Evolutionary conservation across 2,888 invertebrate genomes (phyloP).

Genomic region (Caenorhabditis panamensis): DNA sequence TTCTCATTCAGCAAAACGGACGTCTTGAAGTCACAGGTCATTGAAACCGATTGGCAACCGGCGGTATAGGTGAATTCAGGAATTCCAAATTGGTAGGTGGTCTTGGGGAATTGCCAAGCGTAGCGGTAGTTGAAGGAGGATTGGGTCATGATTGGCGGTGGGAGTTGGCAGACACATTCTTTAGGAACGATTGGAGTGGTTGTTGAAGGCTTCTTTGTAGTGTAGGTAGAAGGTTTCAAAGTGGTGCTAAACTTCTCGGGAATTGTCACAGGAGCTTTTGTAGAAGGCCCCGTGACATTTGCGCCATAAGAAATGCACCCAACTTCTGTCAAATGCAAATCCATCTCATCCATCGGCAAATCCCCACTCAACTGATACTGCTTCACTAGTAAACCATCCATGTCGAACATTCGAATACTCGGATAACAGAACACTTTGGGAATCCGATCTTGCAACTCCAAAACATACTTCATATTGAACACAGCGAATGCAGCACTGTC

Average conservation of each 20-base stretch:
- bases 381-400: neutral
- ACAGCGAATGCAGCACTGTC: conserved; percentile 19
- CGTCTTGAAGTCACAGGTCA: conserved; percentile 14
- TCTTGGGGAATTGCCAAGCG: conserved; percentile 30
- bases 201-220: too few relatives aligned
- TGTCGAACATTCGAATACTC: conserved; percentile 29
- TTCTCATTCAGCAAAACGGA: neutral
- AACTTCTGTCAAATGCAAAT: conserved; percentile 41
- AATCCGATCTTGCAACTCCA: conserved; percentile 15
- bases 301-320: conserved; percentile 30
- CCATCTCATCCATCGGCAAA: conserved; percentile 19
- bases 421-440: conserved; percentile 26
- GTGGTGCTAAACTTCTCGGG: too few relatives aligned
- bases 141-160: conserved; percentile 40
- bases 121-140: conserved; percentile 20
- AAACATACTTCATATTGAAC: conserved; percentile 33
- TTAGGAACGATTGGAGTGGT: neutral
- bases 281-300: too few relatives aligned
- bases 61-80: conserved; percentile 25
- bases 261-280: too few relatives aligned
- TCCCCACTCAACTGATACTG: conserved; percentile 14
- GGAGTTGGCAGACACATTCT: conserved; percentile 19
- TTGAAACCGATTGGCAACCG: conserved; percentile 35
- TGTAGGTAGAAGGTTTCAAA: too few relatives aligned
- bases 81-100: conserved; percentile 21